phyloP scores from a whole-genome alignment of 2,113 vertebrate genomes.

The Cebidichthys violaceus region DNA sequence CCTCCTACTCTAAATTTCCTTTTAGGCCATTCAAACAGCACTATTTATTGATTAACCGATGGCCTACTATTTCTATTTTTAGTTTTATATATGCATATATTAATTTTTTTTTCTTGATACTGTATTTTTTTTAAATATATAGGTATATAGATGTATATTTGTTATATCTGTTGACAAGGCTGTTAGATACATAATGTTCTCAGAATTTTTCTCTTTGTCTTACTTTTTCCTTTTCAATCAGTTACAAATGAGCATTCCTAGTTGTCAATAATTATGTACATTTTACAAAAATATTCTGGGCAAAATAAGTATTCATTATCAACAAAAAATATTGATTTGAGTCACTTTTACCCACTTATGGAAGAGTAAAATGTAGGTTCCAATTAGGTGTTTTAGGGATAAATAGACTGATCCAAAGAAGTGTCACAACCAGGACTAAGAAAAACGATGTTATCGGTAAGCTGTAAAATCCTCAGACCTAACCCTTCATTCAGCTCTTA shows the following conservation, averaged over 20 bases:
- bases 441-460: background rate
- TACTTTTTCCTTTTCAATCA: background rate
- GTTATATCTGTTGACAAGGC: background rate
- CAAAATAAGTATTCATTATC: background rate
- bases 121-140: background rate
- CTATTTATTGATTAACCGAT: background rate
- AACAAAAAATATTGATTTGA: background rate
- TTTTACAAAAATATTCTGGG: no score
- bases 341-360: background rate
- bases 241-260: background rate
- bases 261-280: background rate
- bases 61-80: background rate
- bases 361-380: background rate
- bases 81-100: background rate
- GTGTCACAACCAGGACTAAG: background rate
- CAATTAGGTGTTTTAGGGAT: background rate
- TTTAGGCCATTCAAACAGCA: background rate
- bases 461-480: conserved; percentile 6
- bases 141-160: no score
- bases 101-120: no score
- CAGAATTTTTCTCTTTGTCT: background rate
- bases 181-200: background rate
- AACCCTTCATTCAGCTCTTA: conserved; percentile 18
- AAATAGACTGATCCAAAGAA: conserved; percentile 4
- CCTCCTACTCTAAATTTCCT: background rate